Evolutionary conservation across 2,888 invertebrate genomes (phyloP), one percentile per base, ranked within the genome.

Genomic region (Gonocerus acuteangulatus): DNA sequence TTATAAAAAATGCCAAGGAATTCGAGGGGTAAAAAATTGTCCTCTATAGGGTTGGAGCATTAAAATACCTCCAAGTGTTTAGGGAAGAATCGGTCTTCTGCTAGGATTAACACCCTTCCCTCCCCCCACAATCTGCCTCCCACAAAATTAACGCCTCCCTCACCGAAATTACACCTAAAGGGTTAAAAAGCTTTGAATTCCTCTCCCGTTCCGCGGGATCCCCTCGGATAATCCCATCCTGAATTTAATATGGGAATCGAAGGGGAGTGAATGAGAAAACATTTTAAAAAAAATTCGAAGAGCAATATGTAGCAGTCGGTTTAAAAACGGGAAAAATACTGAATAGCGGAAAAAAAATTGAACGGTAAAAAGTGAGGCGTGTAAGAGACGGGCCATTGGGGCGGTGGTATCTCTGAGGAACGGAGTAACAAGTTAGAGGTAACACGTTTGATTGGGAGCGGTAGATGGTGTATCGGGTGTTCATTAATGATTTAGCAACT

Each of bases 181-280:
- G 32, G 49, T 49, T 49, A 49, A 32, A 49, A 49, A 49, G 42
- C 42, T 11, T 32, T 49, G 49, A 16, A 32, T 49, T 27, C 42
- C 16, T 9, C 42, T 2, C 16, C 49, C 32, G 23, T 2, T 15
- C 49, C 32, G 23, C 27, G 23, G 23, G 23, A 49, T 16, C 49
- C n/a, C 34, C 11, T 9, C 27, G 27, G 49, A 16, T 49, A 49
- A 49, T 49, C 49, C 27, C 27, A 32, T 49, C 22, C 49, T 49
- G 49, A 49, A 49, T 49, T 49, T 49, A 49, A 49, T 49, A 49
- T 49, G 49, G 27, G 49, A 49, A 49, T 49, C 49, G 49, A 49
- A 49, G 49, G 49, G 49, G 49, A 23, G 27, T 27, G 27, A 27
- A 27, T 9, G 27, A 27, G 27, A 27, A 27, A 27, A 27, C 27